A percentile compares a stretch with the other conserved stretches of the same genome.
Evolutionary conservation across 2,113 vertebrate species (phyloP).

Genomic region (Platysternon megacephalum): DNA sequence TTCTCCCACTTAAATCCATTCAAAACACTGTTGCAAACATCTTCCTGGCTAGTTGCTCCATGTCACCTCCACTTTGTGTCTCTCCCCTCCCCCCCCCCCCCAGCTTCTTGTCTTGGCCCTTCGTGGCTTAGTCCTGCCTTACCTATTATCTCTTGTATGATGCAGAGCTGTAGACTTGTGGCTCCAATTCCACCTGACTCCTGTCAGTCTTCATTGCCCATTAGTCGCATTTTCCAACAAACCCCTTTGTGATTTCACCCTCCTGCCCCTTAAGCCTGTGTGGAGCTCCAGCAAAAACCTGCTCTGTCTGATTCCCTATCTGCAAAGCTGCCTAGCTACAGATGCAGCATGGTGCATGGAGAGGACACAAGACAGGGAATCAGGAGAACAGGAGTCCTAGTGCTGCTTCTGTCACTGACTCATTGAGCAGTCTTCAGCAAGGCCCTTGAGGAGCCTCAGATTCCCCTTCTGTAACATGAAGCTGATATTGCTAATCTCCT

Average conservation of each 20-base stretch:
- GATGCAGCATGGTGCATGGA: background rate
- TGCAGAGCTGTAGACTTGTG: background rate
- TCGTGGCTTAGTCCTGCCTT: background rate
- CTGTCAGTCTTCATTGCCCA: background rate
- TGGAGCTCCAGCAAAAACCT: background rate
- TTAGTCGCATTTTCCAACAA: background rate
- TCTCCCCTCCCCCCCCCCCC: background rate
- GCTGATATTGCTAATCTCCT: background rate
- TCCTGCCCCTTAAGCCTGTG: background rate
- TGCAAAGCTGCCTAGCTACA: background rate
- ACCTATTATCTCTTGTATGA: background rate
- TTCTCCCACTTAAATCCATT: background rate
- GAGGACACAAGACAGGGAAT: background rate
- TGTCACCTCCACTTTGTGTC: background rate
- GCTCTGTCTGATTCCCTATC: background rate
- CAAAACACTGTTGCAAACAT: background rate
- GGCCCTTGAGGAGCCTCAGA: slow-evolving; percentile 8
- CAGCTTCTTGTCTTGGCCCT: background rate
- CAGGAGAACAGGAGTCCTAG: background rate
- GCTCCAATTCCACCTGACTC: background rate
- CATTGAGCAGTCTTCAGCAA: background rate
- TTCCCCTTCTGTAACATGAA: background rate
- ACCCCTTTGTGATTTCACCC: background rate
- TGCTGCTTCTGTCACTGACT: slow-evolving; percentile 18
- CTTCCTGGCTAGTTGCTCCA: background rate